phyloP scores from a whole-genome alignment of 2,888 invertebrate species.

The Epiperipatus broadwayi region DNA sequence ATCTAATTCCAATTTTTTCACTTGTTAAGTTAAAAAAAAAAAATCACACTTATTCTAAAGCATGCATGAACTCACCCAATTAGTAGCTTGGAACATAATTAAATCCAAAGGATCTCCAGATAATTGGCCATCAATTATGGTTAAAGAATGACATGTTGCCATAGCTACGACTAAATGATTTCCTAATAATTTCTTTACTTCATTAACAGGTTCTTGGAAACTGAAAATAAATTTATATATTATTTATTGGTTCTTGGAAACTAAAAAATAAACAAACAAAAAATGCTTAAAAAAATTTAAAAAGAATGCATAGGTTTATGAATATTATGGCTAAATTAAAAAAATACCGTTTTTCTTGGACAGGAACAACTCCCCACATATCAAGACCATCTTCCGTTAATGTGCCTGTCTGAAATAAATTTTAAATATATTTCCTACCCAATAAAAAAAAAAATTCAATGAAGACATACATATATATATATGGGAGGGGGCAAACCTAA shows the following conservation, averaged over 20 bases:
- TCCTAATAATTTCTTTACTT: conserved; percentile 18
- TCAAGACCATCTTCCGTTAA: conserved; percentile 30
- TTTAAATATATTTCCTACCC: background rate
- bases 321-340: too few species aligned
- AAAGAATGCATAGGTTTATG: conserved; percentile 9
- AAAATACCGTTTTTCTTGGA: too few species aligned
- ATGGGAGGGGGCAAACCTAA: too few species aligned
- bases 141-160: conserved; percentile 34
- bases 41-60: background rate
- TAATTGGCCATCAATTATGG: conserved; percentile 28
- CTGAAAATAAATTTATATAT: too few species aligned
- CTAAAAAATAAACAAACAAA: background rate
- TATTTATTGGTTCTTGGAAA: background rate
- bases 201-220: conserved; percentile 10
- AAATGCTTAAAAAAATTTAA: too few species aligned
- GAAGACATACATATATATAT: too few species aligned
- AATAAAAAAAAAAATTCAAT: conserved; percentile 3
- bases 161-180: conserved; percentile 25
- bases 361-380: conserved; percentile 26
- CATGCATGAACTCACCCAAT: conserved; percentile 25
- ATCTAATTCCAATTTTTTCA: conserved; percentile 14
- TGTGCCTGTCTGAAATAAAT: conserved; percentile 26
- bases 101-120: conserved; percentile 33
- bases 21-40: conserved; percentile 14
- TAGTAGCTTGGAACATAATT: conserved; percentile 31